Base-by-base conservation (phyloP, 2,888 invertebrate genomes). In the Junonia oenone region DNA sequence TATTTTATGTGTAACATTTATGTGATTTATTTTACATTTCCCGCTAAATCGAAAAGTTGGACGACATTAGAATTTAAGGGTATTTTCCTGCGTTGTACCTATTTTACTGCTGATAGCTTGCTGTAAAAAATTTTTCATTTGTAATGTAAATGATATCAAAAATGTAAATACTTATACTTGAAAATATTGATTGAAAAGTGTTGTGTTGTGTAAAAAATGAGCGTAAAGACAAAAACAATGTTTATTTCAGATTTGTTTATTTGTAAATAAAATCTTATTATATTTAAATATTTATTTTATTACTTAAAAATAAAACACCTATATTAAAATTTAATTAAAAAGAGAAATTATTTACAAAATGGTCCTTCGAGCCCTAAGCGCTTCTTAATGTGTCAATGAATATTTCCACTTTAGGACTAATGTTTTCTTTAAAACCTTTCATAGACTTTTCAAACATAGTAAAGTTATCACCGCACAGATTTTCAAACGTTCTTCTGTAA, bases 381-480 rank as follows among this genome's bases (percentile, higher is more conserved):
- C n/a, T 38, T 14, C 9, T 14, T 29, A 60, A 40, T 11, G 22
- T 49, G 2, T 62, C 46, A 22, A 59, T 31, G 22, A 64, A 64
- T n/a, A 63, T 22, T 9, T 56, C 31, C 9, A 64, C 26, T 56
- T 63, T 64, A 1, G 63, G 64, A 50, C 60, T 63, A 3, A 54
- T 35, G 13, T 59, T 61, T 2, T 8, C 6, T 0, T 26, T 15
- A 1, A 11, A 6, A 8, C 47, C 47, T n/a, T 19, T 13, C 1
- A 54, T 8, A 3, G 50, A 26, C 13, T 14, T 33, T 43, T 66
- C 66, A 27, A 78, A 80, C 6, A 62, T 15, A 1, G 52, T 54
- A 1, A 78, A 37, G 51, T 82, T 76, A 13, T 69, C 63, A 19
- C 65, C 68, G 59, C 83, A 83, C 40, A 85, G 53, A 29, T 62